These are phyloP conservation scores for Pantelozetes paolii DNA, from an alignment of 2,888 invertebrate genomes.

Conservation along the genomic window DNA sequence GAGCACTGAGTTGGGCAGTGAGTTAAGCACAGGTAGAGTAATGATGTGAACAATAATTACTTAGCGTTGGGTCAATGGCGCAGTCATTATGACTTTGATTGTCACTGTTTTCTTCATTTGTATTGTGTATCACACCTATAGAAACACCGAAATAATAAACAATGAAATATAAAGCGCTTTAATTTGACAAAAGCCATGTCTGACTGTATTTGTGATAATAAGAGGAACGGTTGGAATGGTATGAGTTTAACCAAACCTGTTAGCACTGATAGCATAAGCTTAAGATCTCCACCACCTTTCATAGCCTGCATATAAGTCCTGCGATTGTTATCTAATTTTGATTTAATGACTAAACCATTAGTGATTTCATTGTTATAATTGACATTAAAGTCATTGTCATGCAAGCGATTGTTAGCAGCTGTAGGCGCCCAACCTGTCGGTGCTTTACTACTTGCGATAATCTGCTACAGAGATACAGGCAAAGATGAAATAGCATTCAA, in stretches of 20 bases:
- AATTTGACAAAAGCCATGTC: too few relatives aligned
- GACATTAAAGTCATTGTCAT: neutral
- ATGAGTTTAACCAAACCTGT: neutral
- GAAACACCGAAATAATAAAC: too few relatives aligned
- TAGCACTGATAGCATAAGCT: neutral
- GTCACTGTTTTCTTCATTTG: neutral
- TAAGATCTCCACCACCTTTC: neutral
- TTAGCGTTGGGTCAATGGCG: neutral
- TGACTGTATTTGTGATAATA: too few relatives aligned
- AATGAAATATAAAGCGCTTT: too few relatives aligned
- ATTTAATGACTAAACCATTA: neutral
- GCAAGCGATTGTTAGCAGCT: constrained; percentile 16
- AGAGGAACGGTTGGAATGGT: neutral
- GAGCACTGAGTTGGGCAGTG: too few relatives aligned
- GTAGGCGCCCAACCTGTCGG: neutral
- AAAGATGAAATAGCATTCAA: constrained; percentile 5
- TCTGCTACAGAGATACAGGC: neutral
- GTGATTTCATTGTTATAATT: neutral
- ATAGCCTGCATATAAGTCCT: constrained; percentile 23
- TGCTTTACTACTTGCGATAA: neutral
- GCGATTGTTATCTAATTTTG: constrained; percentile 20
- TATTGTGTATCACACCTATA: neutral
- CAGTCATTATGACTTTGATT: neutral
- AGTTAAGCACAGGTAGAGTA: neutral
- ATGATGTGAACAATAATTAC: neutral